Base-by-base conservation (phyloP, 2,797 vertebrate species). In the Alca torda region DNA sequence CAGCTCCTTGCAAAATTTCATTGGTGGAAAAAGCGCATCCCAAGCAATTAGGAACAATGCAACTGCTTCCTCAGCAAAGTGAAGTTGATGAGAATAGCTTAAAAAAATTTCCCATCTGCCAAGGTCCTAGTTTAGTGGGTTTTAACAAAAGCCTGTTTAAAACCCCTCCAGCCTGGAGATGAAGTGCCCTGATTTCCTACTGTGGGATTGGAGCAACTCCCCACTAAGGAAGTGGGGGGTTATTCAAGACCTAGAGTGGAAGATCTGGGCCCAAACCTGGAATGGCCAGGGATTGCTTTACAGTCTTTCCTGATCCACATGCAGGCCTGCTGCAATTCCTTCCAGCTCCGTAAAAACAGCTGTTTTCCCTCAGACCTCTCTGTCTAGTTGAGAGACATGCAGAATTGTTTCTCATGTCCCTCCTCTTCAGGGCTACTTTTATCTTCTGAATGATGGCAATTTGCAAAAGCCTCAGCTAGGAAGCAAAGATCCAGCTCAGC, bases 401-500 rank as follows among this genome's bases (percentile, higher is more conserved):
- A 73, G 61, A 81, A 85, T 45, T 63, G 37, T 35, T 80, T 72
- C 72, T 87, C 81, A 51, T 3, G 16, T 64, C 73, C 53, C 68
- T 91, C 31, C 43, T 56, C n/a, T 87, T 87, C 20, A 73, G 73
- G 75, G 81, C 61, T 89, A 51, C 39, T 78, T 93, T 39, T 51
- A 68, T 65, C 74, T 94, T 74, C 35, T 67, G 61, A 90, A 87
- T 57, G 59, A 90, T 4, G 41, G 51, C 24, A 82, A 82, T 83
- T 81, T 77, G 83, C 60, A 90, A 67, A 92, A 85, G 85, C 50
- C 93, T 87, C 64, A 69, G 83, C n/a, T 64, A 84, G 89, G 83
- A 87, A 94, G 90, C 60, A 80, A 91, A 84, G 77, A 91, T 46
- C 72, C 61, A 86, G 87, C 74, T 88, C 84, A 79, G 60, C 65